These are phyloP conservation scores for Struthidea cinerea DNA, from an alignment of 2,113 vertebrate species.

Conservation along the genomic window DNA sequence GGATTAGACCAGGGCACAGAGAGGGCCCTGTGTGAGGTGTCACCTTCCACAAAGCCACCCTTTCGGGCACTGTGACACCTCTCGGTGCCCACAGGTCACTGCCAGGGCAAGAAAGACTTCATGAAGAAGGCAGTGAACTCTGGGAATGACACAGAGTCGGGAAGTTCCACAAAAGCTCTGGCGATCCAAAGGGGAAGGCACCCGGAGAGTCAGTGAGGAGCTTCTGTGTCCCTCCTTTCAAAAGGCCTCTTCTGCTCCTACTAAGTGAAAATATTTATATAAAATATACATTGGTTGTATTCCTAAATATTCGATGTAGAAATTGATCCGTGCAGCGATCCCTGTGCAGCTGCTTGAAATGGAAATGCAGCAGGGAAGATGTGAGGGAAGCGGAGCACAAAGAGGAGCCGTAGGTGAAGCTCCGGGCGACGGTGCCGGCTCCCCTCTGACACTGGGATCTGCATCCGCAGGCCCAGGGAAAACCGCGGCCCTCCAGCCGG, in stretches of 20 bases:
- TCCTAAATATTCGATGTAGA: background rate
- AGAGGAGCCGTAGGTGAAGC: background rate
- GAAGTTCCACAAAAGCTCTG: background rate
- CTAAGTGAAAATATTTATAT: background rate
- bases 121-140: fast-evolving
- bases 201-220: fast-evolving
- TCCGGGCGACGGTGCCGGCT: constrained; percentile 9
- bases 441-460: background rate
- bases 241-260: background rate
- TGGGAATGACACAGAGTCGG: background rate
- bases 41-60: background rate
- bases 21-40: fast-evolving
- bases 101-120: background rate
- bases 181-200: background rate
- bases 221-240: background rate
- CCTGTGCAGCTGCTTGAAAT: background rate
- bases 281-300: background rate
- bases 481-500: background rate
- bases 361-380: constrained; percentile 27
- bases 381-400: constrained; percentile 21
- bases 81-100: background rate
- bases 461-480: background rate
- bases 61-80: fast-evolving
- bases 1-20: fast-evolving
- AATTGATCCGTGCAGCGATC: background rate